These are phyloP conservation scores for Drosophila nasuta DNA, from an alignment of 1,140 invertebrate genomes.

Conservation along the genomic window DNA sequence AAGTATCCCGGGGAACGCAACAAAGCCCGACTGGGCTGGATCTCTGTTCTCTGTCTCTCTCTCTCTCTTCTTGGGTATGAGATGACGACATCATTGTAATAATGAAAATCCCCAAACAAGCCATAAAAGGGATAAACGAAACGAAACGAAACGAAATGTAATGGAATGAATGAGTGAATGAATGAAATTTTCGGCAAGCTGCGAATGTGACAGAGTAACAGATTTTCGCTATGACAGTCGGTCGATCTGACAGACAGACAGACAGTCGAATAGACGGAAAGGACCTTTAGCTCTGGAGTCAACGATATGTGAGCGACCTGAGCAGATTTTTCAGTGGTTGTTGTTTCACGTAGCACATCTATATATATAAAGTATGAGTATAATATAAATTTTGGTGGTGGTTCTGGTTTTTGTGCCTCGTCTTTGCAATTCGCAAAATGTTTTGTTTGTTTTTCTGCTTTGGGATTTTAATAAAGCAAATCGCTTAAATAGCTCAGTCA, in stretches of 20 bases:
- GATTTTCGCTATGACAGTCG: slow-evolving; percentile 51
- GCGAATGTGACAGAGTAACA: slow-evolving; percentile 63
- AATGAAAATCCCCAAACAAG: slow-evolving; percentile 80
- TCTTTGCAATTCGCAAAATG: slow-evolving; percentile 50
- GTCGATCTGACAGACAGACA: slow-evolving; percentile 9
- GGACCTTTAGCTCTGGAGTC: slow-evolving; percentile 21
- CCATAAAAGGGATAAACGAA: slow-evolving; percentile 79
- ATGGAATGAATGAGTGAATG: slow-evolving; percentile 43
- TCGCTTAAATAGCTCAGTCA: slow-evolving; percentile 70
- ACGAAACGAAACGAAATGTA: slow-evolving; percentile 63
- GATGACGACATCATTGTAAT: slow-evolving; percentile 66
- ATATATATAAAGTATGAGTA: no score
- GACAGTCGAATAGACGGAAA: slow-evolving; percentile 1
- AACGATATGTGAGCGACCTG: slow-evolving; percentile 47
- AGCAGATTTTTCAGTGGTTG: slow-evolving; percentile 38
- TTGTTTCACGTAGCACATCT: background rate
- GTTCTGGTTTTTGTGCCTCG: background rate
- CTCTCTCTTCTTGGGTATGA: slow-evolving; percentile 13
- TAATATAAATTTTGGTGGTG: slow-evolving; percentile 20
- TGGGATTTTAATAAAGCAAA: slow-evolving; percentile 69
- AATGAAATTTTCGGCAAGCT: slow-evolving; percentile 61
- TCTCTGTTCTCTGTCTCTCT: background rate
- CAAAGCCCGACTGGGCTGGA: slow-evolving; percentile 15
- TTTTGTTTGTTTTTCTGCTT: slow-evolving; percentile 65
- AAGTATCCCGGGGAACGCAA: slow-evolving; percentile 29